Evolutionary conservation across 2,113 vertebrate species (phyloP), one percentile per base, ranked within the genome.

Genomic region (Tragulus kanchil): DNA sequence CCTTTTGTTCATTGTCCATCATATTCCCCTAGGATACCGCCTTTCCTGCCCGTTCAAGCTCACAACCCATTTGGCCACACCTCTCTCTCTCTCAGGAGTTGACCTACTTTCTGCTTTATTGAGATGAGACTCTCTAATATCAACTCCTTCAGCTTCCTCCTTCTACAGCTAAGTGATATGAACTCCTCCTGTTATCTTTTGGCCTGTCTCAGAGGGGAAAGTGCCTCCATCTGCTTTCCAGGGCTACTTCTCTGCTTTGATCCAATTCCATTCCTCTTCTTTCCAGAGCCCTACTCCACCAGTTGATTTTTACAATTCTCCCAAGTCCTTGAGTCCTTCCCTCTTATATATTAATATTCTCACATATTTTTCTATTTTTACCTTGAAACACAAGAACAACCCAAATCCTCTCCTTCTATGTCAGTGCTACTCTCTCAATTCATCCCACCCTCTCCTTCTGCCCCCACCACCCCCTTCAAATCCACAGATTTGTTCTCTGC

Each of bases 61-160:
- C 5, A 7, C 17, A 85, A 42, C 23, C 16, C 79, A 56, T 59
- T 95, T 23, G 56, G 21, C 54, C 36, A 89, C 42, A 84, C 42
- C 23, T 42, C 50, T 95, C 73, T 79, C 86, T 88, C 48, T 36
- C 36, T 36, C 36, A 77, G 45, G 54, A 93, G 42, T 3, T 89
- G 50, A 82, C 7, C 87, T 92, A 75, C n/a, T 85, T 77, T 94
- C 58, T 88, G 23, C 59, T 96, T 89, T 82, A n/a, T 36, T 91
- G 56, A 79, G 50, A 85, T 73, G 69, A 92, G 10, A n/a, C 54
- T 88, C 78, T 88, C 62, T 58, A 42, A 36, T 28, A 19, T 84
- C n/a, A 93, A 52, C 50, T 61, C 23, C 31, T 85, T 93, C 69
- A 89, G 8, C 6, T 81, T 90, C 65, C 21, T n/a, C 56, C 45